Conservation (phyloP, 2,888 invertebrate species). For the Cheilosia vernalis region DNA sequence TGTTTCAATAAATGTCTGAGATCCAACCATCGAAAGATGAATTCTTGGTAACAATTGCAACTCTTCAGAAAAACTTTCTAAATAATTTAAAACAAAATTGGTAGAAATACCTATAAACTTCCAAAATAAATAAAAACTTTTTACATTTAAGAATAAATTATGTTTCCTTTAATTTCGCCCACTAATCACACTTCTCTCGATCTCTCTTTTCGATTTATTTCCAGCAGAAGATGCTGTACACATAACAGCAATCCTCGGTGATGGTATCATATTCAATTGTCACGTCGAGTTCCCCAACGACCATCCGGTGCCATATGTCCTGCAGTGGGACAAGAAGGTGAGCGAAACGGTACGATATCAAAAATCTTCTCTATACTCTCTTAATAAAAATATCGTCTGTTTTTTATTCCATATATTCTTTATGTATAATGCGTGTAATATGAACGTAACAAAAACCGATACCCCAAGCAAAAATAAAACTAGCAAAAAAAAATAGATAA, state of each 20-base stretch:
- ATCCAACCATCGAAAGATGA: too few relatives aligned
- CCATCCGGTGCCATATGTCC: slow-evolving; percentile 97
- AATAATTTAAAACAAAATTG: too few relatives aligned
- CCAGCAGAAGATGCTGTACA: slow-evolving; percentile 92
- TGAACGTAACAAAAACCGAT: slow-evolving; percentile 66
- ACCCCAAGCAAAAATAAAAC: slow-evolving; percentile 76
- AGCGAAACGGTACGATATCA: slow-evolving; percentile 96
- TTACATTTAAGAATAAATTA: background rate
- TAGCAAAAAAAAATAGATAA: slow-evolving; percentile 75
- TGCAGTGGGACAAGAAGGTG: slow-evolving; percentile 99
- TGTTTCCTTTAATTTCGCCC: background rate
- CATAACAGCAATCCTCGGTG: slow-evolving; percentile 98
- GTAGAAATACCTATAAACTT: too few relatives aligned
- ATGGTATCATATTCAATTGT: slow-evolving; percentile 98
- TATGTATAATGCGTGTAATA: slow-evolving; percentile 75
- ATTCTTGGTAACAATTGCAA: too few relatives aligned
- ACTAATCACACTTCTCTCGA: slow-evolving; percentile 11
- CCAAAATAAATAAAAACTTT: too few relatives aligned
- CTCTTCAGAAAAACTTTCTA: too few relatives aligned
- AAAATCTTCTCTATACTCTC: slow-evolving; percentile 85
- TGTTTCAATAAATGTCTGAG: too few relatives aligned
- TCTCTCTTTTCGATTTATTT: slow-evolving; percentile 41
- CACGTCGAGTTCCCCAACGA: slow-evolving; percentile 98
- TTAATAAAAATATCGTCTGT: slow-evolving; percentile 82
- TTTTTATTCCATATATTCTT: slow-evolving; percentile 77